Base-by-base conservation (phyloP, 2,113 vertebrate genomes). In the Tachysurus fulvidraco region DNA sequence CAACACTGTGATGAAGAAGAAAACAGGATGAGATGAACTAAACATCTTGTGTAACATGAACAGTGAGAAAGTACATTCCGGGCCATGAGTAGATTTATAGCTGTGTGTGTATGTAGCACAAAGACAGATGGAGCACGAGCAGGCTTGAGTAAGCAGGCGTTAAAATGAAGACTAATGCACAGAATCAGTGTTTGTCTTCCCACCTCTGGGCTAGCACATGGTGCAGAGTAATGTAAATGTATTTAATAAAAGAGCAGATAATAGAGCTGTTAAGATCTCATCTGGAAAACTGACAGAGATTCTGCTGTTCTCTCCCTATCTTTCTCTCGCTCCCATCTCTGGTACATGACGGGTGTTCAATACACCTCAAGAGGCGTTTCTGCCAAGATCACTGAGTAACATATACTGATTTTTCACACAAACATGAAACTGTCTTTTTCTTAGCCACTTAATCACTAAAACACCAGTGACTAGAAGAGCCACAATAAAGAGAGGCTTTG, bases 1-100 rank as follows among this genome's bases (percentile, higher is more conserved):
- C 81, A 95, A 95, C 86, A 97, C 98, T 99, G 77, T 9, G 79
- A 41, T 28, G 60, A 67, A 84, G 89, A 84, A 90, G 4, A 41
- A 14, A 86, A 3, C 1, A 8, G 78, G 65, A 71, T 77, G 41
- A 59, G 67, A 82, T 62, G 25, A 21, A 73, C 11, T 67, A 69
- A 83, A 28, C 25, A 74, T 59, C 14, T 87, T 82, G 79, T 87
- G 85, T 54, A 83, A 62, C 19, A 50, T 3, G n/a, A 46, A 88
- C 41, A 81, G 64, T 71, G 55, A 88, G 87, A 64, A 85, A 77
- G 69, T 69, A 78, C 52, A 82, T 83, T 83, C 54, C 57, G 30
- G 67, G 21, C 57, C 80, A 65, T 36, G 59, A 77, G 69, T 84
- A 54, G 87, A 84, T 87, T 78, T 83, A 77, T 65, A 62, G 59